Conservation (phyloP, 2,888 invertebrate genomes). For the Heterodera filipjevi region DNA sequence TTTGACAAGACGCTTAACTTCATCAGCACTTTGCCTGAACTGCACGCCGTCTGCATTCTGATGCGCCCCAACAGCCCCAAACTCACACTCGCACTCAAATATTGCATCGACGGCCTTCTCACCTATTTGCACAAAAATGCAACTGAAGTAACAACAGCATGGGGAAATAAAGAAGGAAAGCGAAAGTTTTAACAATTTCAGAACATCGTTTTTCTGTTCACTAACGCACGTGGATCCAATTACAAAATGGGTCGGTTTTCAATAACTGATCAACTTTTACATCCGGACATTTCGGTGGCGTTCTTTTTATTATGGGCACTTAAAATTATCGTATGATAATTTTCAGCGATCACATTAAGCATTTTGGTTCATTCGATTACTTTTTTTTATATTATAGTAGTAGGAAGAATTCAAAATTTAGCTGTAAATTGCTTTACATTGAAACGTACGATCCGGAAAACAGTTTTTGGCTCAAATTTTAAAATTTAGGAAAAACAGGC, state of each 20-base stretch:
- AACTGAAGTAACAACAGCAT: constrained; percentile 48
- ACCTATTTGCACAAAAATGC: constrained; percentile 48
- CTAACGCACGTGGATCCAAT: constrained; percentile 40
- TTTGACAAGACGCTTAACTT: not conserved
- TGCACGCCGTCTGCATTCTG: constrained; percentile 19
- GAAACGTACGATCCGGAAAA: not conserved
- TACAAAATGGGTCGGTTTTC: constrained; percentile 31
- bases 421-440: too few relatives aligned
- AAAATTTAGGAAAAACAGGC: not conserved
- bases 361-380: too few relatives aligned
- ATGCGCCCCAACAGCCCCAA: constrained; percentile 45
- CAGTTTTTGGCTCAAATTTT: not conserved
- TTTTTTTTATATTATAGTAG: too few relatives aligned
- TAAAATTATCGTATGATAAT: too few relatives aligned
- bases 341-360: too few relatives aligned
- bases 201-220: constrained; percentile 41
- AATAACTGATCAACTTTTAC: not conserved
- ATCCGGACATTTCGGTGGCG: too few relatives aligned
- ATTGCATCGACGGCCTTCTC: constrained; percentile 51
- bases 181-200: constrained; percentile 31
- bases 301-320: too few relatives aligned
- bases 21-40: not conserved
- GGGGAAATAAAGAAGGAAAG: constrained; percentile 32
- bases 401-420: too few relatives aligned
- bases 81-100: constrained; percentile 43